Conservation (phyloP, 92 coral and sea anemone species). For the Anthopleura xanthogrammica region DNA sequence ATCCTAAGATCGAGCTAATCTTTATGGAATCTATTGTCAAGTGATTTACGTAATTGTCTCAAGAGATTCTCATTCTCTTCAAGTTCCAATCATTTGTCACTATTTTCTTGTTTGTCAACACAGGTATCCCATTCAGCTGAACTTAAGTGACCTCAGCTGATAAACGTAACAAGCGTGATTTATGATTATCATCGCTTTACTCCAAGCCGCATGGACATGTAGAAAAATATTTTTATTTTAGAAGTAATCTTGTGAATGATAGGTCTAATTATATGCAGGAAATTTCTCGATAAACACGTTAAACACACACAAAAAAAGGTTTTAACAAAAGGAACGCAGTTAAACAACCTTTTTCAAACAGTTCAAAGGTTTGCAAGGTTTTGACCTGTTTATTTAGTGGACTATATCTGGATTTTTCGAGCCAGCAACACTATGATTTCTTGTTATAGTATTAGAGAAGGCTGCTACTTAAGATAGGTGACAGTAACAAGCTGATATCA, state of each 20-base stretch:
- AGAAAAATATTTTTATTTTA: neutral
- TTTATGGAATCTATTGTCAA: neutral
- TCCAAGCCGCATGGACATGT: neutral
- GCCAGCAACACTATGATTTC: neutral
- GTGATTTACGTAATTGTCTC: slow-evolving; percentile 1
- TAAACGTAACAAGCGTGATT: neutral
- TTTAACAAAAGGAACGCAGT: neutral
- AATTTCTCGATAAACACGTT: neutral
- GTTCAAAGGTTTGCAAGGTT: neutral
- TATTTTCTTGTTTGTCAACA: neutral
- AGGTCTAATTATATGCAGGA: neutral
- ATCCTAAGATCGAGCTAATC: neutral
- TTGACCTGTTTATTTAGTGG: neutral
- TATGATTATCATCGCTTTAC: neutral
- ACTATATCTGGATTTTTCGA: neutral
- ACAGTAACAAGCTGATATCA: neutral
- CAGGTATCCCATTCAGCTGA: neutral
- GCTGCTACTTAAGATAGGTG: neutral
- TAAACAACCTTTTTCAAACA: neutral
- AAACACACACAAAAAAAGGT: neutral
- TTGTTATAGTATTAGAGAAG: neutral
- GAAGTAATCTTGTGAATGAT: neutral
- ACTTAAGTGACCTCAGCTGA: neutral
- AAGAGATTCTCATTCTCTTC: neutral
- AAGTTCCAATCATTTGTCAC: slow-evolving; percentile 1